Conservation (phyloP, 2,113 vertebrate genomes). For the Pedionomus torquatus region DNA sequence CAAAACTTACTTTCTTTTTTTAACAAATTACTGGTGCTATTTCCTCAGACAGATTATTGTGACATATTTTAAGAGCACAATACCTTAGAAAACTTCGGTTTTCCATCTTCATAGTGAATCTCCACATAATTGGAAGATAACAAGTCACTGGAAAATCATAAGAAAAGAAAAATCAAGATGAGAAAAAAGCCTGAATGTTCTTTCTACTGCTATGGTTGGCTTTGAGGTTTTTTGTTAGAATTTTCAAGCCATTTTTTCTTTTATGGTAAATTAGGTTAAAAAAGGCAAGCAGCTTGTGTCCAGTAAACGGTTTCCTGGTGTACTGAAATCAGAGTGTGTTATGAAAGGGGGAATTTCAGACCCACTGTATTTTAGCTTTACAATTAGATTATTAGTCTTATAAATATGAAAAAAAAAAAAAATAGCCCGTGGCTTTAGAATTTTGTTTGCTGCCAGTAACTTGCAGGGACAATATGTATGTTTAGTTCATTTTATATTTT, state of each 20-base stretch:
- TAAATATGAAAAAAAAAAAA: background rate
- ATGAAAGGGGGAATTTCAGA: background rate
- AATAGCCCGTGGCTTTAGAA: background rate
- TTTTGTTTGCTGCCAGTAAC: background rate
- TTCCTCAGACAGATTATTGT: background rate
- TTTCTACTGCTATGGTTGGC: background rate
- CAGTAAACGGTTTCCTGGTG: background rate
- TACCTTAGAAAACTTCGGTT: constrained; percentile 92
- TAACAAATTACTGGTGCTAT: background rate
- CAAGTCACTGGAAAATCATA: constrained; percentile 82
- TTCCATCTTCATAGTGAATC: constrained; percentile 92
- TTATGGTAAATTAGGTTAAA: background rate
- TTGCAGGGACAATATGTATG: background rate
- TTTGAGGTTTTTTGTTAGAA: background rate
- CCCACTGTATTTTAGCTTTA: background rate
- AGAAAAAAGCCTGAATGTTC: background rate
- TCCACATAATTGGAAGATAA: constrained; percentile 95
- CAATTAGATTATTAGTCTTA: background rate
- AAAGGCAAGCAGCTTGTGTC: background rate
- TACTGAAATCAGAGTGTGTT: background rate
- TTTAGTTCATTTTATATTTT: background rate
- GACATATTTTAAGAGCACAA: background rate
- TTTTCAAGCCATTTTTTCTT: background rate
- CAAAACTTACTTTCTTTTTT: background rate
- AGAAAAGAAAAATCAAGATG: constrained; percentile 14